Base-by-base conservation (phyloP, 2,888 invertebrate species). In the Hemaris fuciformis region DNA sequence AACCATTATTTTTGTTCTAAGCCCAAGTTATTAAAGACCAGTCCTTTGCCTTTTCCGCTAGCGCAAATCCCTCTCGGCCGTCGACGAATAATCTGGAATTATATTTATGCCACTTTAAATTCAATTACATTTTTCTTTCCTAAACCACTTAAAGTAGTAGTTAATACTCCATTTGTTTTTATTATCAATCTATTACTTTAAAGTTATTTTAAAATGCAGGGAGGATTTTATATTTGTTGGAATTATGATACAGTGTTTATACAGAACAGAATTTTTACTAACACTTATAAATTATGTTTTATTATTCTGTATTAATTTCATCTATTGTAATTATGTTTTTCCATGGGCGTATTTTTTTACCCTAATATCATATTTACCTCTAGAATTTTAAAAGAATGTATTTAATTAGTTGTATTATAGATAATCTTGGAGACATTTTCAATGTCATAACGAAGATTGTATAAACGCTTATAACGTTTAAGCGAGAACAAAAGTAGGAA, bases 1-100 rank as follows among this genome's bases (percentile, higher is more conserved):
- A 60, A 41, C 60, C 60, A 53, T 60, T 60, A 43, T 45, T 48
- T 31, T 60, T 53, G n/a, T 60, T 41, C 48, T 53, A 60, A 60
- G 41, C 25, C 60, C 4, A 10, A 46, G 48, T 41, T 60, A 60
- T 60, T 61, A 57, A 57, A 57, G 43, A 18, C 45, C 41, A 56
- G 59, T 59, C 48, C 41, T 60, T 57, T 31, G 56, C 31, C 13
- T 61, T 57, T 27, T 48, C 48, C 18, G 25, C 27, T 42, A 31
- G 48, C 38, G 25, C 53, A 60, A 60, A 60, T 60, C 27, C 53
- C 41, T 41, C 7, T n/a, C 48, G 41, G 23, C 10, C 10, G 23
- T 27, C 25, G 41, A n/a, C 13, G 53, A 41, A 53, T 48, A 38
- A 41, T 41, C 60, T 53, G 53, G 60, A 53, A 48, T 53, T 48